Evolutionary conservation across 1,140 invertebrate species (phyloP).

Genomic region (Aphaenogaster ashmeadi): DNA sequence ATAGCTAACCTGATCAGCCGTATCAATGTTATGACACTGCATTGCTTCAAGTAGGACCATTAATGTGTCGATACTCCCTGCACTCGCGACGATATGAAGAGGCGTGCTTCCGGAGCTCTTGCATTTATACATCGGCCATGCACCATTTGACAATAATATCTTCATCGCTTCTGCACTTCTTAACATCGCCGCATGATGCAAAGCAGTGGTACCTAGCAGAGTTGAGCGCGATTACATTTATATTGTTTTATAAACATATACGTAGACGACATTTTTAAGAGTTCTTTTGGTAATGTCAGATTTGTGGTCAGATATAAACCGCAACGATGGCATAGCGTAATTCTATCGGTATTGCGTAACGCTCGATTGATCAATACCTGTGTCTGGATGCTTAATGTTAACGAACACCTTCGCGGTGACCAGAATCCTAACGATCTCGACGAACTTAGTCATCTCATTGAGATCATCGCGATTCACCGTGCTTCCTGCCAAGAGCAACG

Average conservation of each 20-base stretch:
- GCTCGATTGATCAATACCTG: conserved; percentile 52
- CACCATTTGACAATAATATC: conserved; percentile 46
- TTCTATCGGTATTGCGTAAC: not conserved
- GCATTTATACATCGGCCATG: conserved; percentile 52
- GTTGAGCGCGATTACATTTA: not conserved
- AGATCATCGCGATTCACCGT: conserved; percentile 24
- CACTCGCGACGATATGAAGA: conserved; percentile 61
- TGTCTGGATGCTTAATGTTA: conserved; percentile 37
- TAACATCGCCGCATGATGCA: conserved; percentile 60
- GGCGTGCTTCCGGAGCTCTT: conserved; percentile 51
- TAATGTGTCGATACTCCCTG: conserved; percentile 36
- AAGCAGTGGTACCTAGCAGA: conserved; percentile 49
- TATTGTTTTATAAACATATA: not conserved
- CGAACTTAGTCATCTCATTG: conserved; percentile 63
- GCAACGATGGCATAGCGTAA: too few species aligned
- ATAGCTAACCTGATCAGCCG: conserved; percentile 51
- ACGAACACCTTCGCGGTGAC: conserved; percentile 22
- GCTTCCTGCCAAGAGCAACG: conserved; percentile 63
- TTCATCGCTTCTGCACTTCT: conserved; percentile 50
- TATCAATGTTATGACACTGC: conserved; percentile 18
- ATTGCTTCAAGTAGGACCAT: conserved; percentile 35
- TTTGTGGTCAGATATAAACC: not conserved
- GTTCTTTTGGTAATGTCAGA: not conserved
- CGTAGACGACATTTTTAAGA: not conserved
- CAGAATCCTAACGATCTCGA: conserved; percentile 54